Conservation (phyloP, 2,797 vertebrate genomes). For the Arctocebus calabarensis region DNA sequence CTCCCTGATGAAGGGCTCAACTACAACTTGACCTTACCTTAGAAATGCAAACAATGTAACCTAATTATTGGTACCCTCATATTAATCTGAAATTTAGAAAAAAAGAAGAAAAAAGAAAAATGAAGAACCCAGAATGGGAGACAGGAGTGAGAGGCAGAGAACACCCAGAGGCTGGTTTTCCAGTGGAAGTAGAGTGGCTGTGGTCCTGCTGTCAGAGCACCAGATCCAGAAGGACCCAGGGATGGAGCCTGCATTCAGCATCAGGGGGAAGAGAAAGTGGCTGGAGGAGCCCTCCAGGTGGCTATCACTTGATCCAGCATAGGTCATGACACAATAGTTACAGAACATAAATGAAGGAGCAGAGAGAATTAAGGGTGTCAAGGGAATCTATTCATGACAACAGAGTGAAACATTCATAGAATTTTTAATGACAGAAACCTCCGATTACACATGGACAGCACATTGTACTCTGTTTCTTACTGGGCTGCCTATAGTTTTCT, state of each 20-base stretch:
- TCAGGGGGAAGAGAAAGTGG: background rate
- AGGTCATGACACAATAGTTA: background rate
- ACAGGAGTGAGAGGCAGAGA: background rate
- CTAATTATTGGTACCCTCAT: too few species aligned
- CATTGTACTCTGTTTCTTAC: background rate
- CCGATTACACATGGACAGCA: background rate
- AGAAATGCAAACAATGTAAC: too few species aligned
- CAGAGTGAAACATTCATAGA: background rate
- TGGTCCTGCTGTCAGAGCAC: background rate
- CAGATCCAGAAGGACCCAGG: background rate
- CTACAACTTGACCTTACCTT: too few species aligned
- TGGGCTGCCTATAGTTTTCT: background rate
- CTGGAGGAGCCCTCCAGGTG: background rate
- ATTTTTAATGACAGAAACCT: background rate
- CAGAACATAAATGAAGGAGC: background rate
- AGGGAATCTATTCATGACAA: background rate
- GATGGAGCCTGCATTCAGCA: rapidly evolving
- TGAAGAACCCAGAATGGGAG: too few species aligned
- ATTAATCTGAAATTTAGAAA: too few species aligned
- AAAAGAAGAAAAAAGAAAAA: too few species aligned
- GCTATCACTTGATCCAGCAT: background rate
- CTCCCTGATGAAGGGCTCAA: too few species aligned
- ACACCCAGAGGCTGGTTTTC: background rate
- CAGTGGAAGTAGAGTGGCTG: background rate
- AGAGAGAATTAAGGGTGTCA: background rate